Evolutionary conservation across 2,888 invertebrate species (phyloP).

Genomic region (Idaea aversata): DNA sequence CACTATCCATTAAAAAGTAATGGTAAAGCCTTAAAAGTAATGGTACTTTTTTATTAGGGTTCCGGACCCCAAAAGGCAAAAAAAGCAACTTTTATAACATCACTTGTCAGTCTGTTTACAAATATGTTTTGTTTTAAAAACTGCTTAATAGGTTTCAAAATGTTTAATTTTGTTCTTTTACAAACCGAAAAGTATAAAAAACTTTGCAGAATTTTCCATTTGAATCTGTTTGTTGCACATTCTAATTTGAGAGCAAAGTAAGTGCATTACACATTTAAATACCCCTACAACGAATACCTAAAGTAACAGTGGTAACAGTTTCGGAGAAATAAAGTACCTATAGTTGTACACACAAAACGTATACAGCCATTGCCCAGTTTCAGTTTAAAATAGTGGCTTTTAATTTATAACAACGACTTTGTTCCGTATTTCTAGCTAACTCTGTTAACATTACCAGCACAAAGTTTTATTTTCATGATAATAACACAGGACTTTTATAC

Average conservation of each 20-base stretch:
- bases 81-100: no score
- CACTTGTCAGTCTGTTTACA: no score
- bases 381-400: constrained; percentile 16
- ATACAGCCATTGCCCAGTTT: constrained; percentile 14
- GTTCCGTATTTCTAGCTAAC: constrained; percentile 15
- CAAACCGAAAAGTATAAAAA: no score
- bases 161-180: no score
- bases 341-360: constrained; percentile 7
- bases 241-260: not conserved
- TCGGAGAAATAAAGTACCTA: constrained; percentile 11
- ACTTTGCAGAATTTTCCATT: no score
- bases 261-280: not conserved
- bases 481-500: not conserved
- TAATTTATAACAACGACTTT: constrained; percentile 16
- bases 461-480: constrained; percentile 5
- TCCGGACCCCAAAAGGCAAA: no score
- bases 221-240: not conserved
- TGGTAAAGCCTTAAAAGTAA: no score
- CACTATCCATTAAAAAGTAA: no score
- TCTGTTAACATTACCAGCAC: constrained; percentile 9
- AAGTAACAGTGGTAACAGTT: constrained; percentile 4
- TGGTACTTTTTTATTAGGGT: no score
- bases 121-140: no score
- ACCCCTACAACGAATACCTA: not conserved
- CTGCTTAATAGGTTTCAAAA: no score